Evolutionary conservation across 2,113 vertebrate species (phyloP), one percentile per base, ranked within the genome.

Genomic region (Diglossa brunneiventris): DNA sequence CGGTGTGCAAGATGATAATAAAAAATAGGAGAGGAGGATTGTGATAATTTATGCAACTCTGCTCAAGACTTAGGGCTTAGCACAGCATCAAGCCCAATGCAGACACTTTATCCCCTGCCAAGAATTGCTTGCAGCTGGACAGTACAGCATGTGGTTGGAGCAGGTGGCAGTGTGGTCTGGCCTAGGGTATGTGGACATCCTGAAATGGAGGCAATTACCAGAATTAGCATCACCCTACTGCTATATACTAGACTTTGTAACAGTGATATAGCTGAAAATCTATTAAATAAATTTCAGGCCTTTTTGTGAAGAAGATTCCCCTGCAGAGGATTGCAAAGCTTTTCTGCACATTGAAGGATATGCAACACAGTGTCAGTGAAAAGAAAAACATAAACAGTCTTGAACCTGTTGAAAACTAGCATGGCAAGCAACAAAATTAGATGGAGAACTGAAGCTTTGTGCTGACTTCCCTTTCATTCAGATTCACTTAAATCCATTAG

Each of bases 401-500:
- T 26, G 12, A 73, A 64, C 58, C 31, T 87, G 33, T 88, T 83
- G 53, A 1, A 1, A 41, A 28, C 11, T 69, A 63, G 35, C 20
- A 12, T 27, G 41, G 58, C 56, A 73, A 76, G 46, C 73, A 53
- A 58, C 27, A 20, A 94, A 70, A 62, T 46, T 31, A 49, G 22
- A 68, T n/a, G 56, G 53, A 91, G 52, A 82, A 55, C 14, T 53
- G 63, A 73, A 80, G 21, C 22, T 79, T 95, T 49, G 12, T 79
- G 44, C 58, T 90, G 35, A 50, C 41, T 93, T 87, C 7, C 17
- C 28, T 85, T 83, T 30, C 21, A 50, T 66, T 90, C 21, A 35
- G 7, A 35, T 64, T 85, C 79, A 33, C n/a, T 86, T 94, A 86
- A 91, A 44, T 21, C 49, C 46, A 62, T 94, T 83, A 92, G 26